Conservation (phyloP, 2,113 vertebrate genomes). For the Gobius niger region DNA sequence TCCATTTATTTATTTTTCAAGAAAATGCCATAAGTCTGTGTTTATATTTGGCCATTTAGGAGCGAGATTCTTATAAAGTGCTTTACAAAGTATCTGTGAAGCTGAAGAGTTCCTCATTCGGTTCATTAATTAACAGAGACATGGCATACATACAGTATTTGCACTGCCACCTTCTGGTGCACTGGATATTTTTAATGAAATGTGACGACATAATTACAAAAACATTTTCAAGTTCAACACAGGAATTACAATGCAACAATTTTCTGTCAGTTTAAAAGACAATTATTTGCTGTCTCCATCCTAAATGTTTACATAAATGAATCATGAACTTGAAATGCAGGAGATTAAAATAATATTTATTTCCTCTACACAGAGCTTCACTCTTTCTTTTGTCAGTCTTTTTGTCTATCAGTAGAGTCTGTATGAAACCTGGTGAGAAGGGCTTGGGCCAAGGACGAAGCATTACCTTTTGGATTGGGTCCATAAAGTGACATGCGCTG, state of each 20-base stretch:
- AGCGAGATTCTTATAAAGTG: not conserved
- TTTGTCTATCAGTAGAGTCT: not conserved
- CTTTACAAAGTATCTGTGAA: no score
- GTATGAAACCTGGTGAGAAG: not conserved
- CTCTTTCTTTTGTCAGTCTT: conserved; percentile 2
- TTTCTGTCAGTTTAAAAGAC: not conserved
- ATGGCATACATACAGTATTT: not conserved
- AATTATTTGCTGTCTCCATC: conserved; percentile 5
- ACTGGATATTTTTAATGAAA: not conserved
- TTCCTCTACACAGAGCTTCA: not conserved
- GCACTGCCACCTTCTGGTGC: not conserved
- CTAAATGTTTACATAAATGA: conserved; percentile 1
- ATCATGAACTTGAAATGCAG: not conserved
- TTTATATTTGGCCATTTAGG: not conserved
- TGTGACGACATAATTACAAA: not conserved
- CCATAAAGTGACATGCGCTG: not conserved
- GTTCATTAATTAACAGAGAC: not conserved
- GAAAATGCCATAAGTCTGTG: no score
- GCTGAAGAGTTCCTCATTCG: not conserved
- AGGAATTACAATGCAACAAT: not conserved
- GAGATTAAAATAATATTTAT: conserved; percentile 1
- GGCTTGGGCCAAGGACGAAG: conserved; percentile 7
- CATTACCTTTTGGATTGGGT: conserved; percentile 3
- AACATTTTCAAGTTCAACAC: conserved; percentile 5
- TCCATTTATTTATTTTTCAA: no score